Percentiles rank a stretch among this genome's conserved stretches.
phyloP scores from a whole-genome alignment of 2,888 invertebrate genomes.

The Stenchaetothrips biformis region DNA sequence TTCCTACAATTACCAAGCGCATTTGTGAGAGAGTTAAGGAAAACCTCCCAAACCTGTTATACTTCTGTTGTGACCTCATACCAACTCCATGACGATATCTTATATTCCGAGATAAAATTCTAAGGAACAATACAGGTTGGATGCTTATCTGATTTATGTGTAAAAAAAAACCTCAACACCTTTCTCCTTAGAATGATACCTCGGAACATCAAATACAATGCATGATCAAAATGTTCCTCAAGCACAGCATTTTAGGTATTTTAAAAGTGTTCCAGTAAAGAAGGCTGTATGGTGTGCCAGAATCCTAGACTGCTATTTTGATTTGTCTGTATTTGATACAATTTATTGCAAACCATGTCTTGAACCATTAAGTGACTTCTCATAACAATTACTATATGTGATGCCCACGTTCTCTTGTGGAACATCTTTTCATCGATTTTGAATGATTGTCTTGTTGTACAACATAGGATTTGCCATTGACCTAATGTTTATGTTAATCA shows the following conservation, averaged over 20 bases:
- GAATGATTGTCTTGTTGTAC: too few relatives aligned
- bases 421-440: not conserved
- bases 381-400: not conserved
- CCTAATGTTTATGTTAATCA: too few relatives aligned
- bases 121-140: constrained; percentile 9
- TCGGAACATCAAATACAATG: not conserved
- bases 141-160: not conserved
- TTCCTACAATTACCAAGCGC: not conserved
- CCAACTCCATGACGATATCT: constrained; percentile 19
- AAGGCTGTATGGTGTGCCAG: not conserved
- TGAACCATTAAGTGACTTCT: not conserved
- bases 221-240: too few relatives aligned
- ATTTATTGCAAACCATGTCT: too few relatives aligned
- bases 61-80: constrained; percentile 3
- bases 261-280: not conserved
- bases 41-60: not conserved
- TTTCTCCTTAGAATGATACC: constrained; percentile 8
- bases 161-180: not conserved
- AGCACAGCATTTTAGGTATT: too few relatives aligned
- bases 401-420: not conserved
- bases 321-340: not conserved
- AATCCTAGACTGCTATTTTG: not conserved
- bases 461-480: too few relatives aligned
- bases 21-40: constrained; percentile 5
- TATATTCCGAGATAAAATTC: constrained; percentile 19